phyloP scores from a whole-genome alignment of 2,888 invertebrate species.

The Napeogenes inachia region DNA sequence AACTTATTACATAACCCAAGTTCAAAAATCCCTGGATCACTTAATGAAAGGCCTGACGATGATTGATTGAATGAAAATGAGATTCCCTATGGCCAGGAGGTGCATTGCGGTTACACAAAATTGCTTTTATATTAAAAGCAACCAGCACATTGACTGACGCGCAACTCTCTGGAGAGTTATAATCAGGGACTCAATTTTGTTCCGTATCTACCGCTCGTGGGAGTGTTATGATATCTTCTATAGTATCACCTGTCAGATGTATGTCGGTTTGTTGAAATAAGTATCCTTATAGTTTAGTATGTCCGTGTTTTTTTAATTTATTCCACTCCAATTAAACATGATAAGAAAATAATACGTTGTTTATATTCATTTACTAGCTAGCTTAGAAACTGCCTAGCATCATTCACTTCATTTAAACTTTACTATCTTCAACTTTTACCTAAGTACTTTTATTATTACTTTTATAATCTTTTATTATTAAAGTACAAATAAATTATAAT shows the following conservation, averaged over 20 bases:
- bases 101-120: conserved; percentile 56
- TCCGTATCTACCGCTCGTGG: conserved; percentile 20
- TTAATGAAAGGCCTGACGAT: conserved; percentile 31
- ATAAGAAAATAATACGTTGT: too few species aligned
- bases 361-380: too few species aligned
- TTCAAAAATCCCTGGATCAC: conserved; percentile 12
- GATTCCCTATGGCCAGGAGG: conserved; percentile 42
- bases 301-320: too few species aligned
- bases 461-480: too few species aligned
- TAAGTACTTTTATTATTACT: too few species aligned
- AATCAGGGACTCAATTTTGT: conserved; percentile 27
- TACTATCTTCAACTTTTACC: too few species aligned
- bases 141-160: conserved; percentile 24
- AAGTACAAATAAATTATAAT: too few species aligned
- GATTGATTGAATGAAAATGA: conserved; percentile 51
- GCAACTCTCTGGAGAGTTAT: conserved; percentile 25
- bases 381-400: too few species aligned
- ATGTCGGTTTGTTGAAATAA: background rate
- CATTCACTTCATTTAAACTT: too few species aligned
- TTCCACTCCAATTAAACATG: too few species aligned
- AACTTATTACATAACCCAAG: conserved; percentile 8
- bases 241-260: background rate
- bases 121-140: conserved; percentile 63
- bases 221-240: conserved; percentile 11
- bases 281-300: background rate